Conservation (phyloP, 2,113 vertebrate species). For the Oncorhynchus masou region DNA sequence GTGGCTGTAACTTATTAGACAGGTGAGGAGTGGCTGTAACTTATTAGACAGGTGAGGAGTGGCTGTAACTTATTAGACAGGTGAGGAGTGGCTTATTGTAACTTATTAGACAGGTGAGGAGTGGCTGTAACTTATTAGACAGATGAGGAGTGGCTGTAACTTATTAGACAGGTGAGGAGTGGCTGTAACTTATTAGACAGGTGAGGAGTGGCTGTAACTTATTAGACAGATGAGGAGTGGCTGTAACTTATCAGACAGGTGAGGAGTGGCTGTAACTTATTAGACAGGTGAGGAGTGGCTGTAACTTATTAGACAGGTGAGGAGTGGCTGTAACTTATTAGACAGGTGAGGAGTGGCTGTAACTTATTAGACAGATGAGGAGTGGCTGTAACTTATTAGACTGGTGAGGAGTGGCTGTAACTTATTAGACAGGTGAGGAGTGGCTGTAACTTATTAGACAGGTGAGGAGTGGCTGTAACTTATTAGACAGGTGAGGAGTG, state of each 20-base stretch:
- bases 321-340: not conserved
- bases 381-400: constrained; percentile 1
- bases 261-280: not conserved
- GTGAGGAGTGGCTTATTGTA: too few relatives aligned
- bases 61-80: too few relatives aligned
- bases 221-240: not conserved
- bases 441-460: constrained; percentile 1
- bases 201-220: not conserved
- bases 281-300: not conserved
- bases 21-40: not conserved
- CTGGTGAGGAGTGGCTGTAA: not conserved
- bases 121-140: too few relatives aligned
- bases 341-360: too few relatives aligned
- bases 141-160: too few relatives aligned
- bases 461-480: not conserved
- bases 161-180: too few relatives aligned
- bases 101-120: too few relatives aligned
- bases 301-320: not conserved
- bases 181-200: too few relatives aligned
- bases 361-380: not conserved
- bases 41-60: not conserved
- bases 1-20: too few relatives aligned
- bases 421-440: not conserved
- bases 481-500: constrained; percentile 40
- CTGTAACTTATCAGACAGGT: too few relatives aligned